A percentile compares a stretch with the other conserved stretches of the same genome.
Evolutionary conservation across 1,140 invertebrate species (phyloP).

Genomic region (Aphaenogaster ashmeadi): DNA sequence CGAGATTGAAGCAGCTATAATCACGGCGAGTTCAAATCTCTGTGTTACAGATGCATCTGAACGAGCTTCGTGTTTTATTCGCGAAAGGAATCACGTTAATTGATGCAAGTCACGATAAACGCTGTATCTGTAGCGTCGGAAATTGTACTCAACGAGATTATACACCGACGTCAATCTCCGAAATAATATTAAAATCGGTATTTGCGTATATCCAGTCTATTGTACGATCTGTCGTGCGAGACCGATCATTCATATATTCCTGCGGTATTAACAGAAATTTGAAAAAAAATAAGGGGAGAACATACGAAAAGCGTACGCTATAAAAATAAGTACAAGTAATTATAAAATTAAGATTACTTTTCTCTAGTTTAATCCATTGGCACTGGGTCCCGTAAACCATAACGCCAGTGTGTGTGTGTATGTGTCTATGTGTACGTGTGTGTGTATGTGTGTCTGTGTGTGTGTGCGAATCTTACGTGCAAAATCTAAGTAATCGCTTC

Average conservation of each 20-base stretch:
- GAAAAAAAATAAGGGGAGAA: neutral
- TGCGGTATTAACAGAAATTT: slow-evolving; percentile 3
- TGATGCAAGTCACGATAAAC: neutral
- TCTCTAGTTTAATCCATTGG: slow-evolving; percentile 42
- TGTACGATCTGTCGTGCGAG: slow-evolving; percentile 6
- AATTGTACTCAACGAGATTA: slow-evolving; percentile 44
- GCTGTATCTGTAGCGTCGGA: slow-evolving; percentile 3
- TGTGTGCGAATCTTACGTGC: slow-evolving; percentile 27
- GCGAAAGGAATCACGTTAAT: slow-evolving; percentile 34
- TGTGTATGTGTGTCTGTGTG: neutral
- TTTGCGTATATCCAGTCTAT: slow-evolving; percentile 21
- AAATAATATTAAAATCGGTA: slow-evolving; percentile 10
- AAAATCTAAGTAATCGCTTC: slow-evolving; percentile 41
- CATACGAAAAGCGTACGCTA: slow-evolving; percentile 15
- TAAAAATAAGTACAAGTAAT: slow-evolving; percentile 56
- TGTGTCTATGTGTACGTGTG: neutral
- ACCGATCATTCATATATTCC: slow-evolving; percentile 31
- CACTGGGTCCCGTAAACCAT: slow-evolving; percentile 54
- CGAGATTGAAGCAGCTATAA: slow-evolving; percentile 30
- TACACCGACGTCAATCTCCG: slow-evolving; percentile 22
- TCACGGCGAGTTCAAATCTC: slow-evolving; percentile 5
- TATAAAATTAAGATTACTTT: slow-evolving; percentile 41
- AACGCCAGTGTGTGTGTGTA: slow-evolving; percentile 17
- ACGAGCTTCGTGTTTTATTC: neutral
- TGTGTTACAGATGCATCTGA: neutral